These are phyloP conservation scores for Hippasteria phrygiana DNA, from an alignment of 53 echinoderm and acorn worm genomes.

Conservation along the genomic window DNA sequence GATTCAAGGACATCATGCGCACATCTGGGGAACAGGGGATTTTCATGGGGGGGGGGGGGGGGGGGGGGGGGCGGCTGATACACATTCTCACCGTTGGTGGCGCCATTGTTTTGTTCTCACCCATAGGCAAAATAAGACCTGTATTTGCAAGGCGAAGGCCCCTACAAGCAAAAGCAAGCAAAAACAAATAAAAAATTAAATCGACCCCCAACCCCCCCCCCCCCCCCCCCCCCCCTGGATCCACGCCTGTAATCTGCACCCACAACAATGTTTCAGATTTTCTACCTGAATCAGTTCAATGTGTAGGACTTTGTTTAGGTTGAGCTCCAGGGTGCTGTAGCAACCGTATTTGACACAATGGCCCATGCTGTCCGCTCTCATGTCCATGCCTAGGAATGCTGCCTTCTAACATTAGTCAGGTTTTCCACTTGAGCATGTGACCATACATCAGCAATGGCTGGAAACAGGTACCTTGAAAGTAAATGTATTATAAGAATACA, in stretches of 20 bases:
- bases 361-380: conserved; percentile 27
- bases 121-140: no score
- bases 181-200: no score
- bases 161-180: no score
- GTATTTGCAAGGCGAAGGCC: no score
- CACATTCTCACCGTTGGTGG: no score
- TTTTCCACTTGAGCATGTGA: neutral
- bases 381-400: conserved; percentile 14
- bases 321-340: conserved; percentile 23
- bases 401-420: neutral
- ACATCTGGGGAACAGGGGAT: conserved; percentile 32
- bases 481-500: no score
- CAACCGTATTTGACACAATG: conserved; percentile 15
- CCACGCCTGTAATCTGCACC: neutral
- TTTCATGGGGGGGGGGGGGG: no score
- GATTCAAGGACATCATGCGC: neutral
- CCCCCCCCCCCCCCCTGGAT: no score
- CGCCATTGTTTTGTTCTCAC: no score
- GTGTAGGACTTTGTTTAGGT: neutral
- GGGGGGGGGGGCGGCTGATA: no score
- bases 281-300: neutral
- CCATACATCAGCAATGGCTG: conserved; percentile 12
- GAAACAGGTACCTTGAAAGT: conserved; percentile 30
- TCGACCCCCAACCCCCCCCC: no score
- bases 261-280: no score